A percentile compares a stretch with the other conserved stretches of the same genome.
These are phyloP conservation scores for Epinephelus fuscoguttatus DNA, from an alignment of 2,113 vertebrate species.

Conservation along the genomic window DNA sequence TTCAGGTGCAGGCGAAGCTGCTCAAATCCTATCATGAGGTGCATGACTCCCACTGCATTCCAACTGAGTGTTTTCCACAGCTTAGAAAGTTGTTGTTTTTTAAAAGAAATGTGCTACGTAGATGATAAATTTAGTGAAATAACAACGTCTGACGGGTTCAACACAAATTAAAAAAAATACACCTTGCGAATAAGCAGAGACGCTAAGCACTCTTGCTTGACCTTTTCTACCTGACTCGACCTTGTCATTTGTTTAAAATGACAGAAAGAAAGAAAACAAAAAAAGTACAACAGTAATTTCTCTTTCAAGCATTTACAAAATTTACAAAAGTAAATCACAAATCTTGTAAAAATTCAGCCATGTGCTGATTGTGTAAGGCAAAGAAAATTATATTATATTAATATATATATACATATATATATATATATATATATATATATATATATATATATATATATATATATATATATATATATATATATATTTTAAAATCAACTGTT, in stretches of 20 bases:
- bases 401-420: constrained; percentile 39
- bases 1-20: constrained; percentile 15
- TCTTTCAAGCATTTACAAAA: constrained; percentile 85
- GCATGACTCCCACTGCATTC: constrained; percentile 14
- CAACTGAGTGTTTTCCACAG: constrained; percentile 32
- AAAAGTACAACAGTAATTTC: constrained; percentile 69
- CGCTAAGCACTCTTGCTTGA: constrained; percentile 44
- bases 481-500: constrained; percentile 72
- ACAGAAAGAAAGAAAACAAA: constrained; percentile 52
- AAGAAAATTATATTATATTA: constrained; percentile 63
- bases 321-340: constrained; percentile 83
- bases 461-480: constrained; percentile 36
- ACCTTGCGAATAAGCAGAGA: constrained; percentile 48
- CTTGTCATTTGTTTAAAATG: constrained; percentile 48
- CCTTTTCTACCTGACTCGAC: constrained; percentile 47
- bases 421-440: constrained; percentile 36
- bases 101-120: constrained; percentile 25
- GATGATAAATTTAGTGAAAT: constrained; percentile 37
- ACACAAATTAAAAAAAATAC: neutral
- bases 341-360: constrained; percentile 82
- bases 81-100: neutral
- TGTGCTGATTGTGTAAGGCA: constrained; percentile 82
- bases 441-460: constrained; percentile 41
- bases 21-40: constrained; percentile 9
- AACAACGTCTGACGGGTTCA: constrained; percentile 10